Conservation (phyloP, 1,140 invertebrate species). For the Pogonomyrmex barbatus region DNA sequence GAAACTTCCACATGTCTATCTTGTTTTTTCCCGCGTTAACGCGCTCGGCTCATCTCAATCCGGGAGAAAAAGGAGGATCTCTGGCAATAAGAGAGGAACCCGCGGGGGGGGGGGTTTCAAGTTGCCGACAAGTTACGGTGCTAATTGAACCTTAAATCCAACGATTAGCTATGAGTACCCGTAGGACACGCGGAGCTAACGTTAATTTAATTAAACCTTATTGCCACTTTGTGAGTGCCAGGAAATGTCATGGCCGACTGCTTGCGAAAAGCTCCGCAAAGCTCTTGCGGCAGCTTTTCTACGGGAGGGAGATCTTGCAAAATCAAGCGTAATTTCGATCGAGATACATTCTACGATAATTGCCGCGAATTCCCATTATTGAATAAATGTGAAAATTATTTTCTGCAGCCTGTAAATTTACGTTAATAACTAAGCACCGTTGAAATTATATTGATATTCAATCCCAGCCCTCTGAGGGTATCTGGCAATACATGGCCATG, state of each 20-base stretch:
- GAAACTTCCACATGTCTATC: constrained; percentile 17
- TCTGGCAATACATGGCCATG: no score
- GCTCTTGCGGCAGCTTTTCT: not conserved
- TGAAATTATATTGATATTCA: not conserved
- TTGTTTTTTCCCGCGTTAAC: constrained; percentile 25
- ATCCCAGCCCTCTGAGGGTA: not conserved
- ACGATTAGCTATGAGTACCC: constrained; percentile 79
- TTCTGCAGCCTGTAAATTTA: not conserved
- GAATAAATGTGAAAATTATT: constrained; percentile 14
- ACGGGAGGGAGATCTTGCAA: not conserved
- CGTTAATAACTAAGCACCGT: not conserved
- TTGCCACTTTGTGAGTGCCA: constrained; percentile 55
- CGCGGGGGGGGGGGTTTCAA: not conserved
- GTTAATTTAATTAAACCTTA: constrained; percentile 83
- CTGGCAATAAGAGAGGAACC: not conserved
- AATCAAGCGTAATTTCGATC: constrained; percentile 26
- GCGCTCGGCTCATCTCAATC: not conserved
- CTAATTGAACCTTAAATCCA: constrained; percentile 73
- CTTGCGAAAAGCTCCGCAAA: constrained; percentile 6
- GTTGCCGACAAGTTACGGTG: constrained; percentile 59
- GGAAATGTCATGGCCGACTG: constrained; percentile 69
- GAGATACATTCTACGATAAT: not conserved
- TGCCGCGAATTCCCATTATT: not conserved
- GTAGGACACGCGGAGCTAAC: constrained; percentile 66
- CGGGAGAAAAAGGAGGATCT: constrained; percentile 1